A percentile compares a stretch with the other conserved stretches of the same genome.
phyloP scores from a whole-genome alignment of 2,888 invertebrate genomes.

The Clistopyga incitator region DNA sequence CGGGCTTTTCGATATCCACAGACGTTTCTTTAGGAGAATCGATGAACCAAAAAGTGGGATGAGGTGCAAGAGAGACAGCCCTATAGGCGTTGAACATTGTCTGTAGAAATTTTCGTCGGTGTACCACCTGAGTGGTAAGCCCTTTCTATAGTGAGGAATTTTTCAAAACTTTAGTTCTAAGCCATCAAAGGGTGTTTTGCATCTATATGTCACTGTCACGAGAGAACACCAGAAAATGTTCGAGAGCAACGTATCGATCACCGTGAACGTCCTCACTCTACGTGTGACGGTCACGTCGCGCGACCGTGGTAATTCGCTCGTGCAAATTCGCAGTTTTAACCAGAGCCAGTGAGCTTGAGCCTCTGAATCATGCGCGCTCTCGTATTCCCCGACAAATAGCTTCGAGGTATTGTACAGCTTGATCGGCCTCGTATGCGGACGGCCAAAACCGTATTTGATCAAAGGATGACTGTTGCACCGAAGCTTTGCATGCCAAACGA shows the following conservation, averaged over 20 bases:
- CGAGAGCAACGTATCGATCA: conserved; percentile 7
- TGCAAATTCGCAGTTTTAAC: conserved; percentile 71
- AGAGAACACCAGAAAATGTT: not conserved
- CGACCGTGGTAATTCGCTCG: conserved; percentile 63
- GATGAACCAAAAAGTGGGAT: no score
- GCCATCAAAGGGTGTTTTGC: not conserved
- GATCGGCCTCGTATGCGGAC: conserved; percentile 53
- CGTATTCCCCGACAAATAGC: conserved; percentile 54
- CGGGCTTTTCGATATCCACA: no score
- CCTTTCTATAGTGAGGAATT: no score
- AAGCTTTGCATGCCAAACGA: conserved; percentile 36
- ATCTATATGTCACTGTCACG: not conserved
- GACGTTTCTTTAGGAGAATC: no score
- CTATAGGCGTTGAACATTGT: no score
- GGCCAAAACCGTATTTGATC: conserved; percentile 69
- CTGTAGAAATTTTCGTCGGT: no score
- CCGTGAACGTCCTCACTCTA: conserved; percentile 5
- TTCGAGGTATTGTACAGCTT: conserved; percentile 33
- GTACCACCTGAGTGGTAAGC: no score
- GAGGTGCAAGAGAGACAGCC: no score
- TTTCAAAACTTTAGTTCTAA: no score
- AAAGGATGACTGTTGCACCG: conserved; percentile 72
- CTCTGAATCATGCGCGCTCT: conserved; percentile 37
- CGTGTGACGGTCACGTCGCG: conserved; percentile 8
- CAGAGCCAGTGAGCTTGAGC: conserved; percentile 28